Conservation (phyloP, 2,888 invertebrate genomes). For the Oscheius onirici region DNA sequence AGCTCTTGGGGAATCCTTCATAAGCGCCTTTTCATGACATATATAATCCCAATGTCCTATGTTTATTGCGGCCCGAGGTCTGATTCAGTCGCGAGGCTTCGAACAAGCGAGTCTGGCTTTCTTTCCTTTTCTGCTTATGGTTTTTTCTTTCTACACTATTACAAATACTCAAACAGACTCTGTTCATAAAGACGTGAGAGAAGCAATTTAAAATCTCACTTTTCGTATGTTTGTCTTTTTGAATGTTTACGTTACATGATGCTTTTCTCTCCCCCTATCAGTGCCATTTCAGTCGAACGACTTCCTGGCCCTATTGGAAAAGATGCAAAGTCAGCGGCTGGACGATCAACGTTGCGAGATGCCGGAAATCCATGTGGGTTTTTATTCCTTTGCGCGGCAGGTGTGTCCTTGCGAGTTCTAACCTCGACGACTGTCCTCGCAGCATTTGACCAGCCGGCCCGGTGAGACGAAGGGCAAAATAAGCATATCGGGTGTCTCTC, state of each 20-base stretch:
- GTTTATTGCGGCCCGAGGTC: too few relatives aligned
- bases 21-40: too few relatives aligned
- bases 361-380: conserved; percentile 75
- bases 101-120: too few relatives aligned
- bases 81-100: too few relatives aligned
- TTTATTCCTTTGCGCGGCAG: not conserved
- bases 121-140: too few relatives aligned
- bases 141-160: too few relatives aligned
- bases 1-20: too few relatives aligned
- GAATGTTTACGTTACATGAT: not conserved
- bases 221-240: not conserved
- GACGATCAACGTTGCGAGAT: conserved; percentile 97
- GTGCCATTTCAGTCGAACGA: conserved; percentile 76
- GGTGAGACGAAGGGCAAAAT: conserved; percentile 16
- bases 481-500: conserved; percentile 27
- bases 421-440: not conserved
- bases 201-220: not conserved
- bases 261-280: not conserved
- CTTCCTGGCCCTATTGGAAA: conserved; percentile 91
- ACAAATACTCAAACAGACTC: too few relatives aligned
- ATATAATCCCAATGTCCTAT: too few relatives aligned
- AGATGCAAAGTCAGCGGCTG: conserved; percentile 90
- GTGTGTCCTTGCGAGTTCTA: conserved; percentile 17
- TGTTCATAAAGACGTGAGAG: not conserved
- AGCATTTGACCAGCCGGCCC: too few relatives aligned